Evolutionary conservation across 2,888 invertebrate species (phyloP).

Genomic region (Dermolepida albohirtum): DNA sequence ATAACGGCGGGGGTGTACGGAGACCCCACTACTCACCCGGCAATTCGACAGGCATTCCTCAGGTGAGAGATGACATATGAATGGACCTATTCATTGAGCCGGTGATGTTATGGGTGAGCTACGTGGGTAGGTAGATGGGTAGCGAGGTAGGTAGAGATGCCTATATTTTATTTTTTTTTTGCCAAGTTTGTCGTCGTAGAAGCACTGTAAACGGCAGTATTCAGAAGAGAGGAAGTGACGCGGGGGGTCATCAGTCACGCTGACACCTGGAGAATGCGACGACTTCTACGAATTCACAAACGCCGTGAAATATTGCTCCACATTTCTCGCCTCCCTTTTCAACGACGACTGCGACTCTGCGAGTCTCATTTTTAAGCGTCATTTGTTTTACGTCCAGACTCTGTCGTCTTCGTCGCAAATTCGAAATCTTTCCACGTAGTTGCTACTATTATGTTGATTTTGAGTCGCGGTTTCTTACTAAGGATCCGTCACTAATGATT

Average conservation of each 20-base stretch:
- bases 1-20: constrained; percentile 39
- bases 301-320: constrained; percentile 57
- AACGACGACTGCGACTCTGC: constrained; percentile 48
- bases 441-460: constrained; percentile 15
- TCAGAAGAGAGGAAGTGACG: constrained; percentile 58
- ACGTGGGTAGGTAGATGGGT: constrained; percentile 24
- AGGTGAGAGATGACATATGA: constrained; percentile 55
- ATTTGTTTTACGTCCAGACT: constrained; percentile 55
- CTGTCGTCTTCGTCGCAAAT: constrained; percentile 14
- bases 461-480: background rate
- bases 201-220: constrained; percentile 47
- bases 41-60: constrained; percentile 53
- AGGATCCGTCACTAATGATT: background rate
- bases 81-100: constrained; percentile 56
- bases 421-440: background rate
- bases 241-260: constrained; percentile 62
- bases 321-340: constrained; percentile 54
- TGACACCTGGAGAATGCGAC: constrained; percentile 63
- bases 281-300: constrained; percentile 63
- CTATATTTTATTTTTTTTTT: constrained; percentile 52
- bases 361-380: constrained; percentile 57
- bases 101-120: constrained; percentile 44
- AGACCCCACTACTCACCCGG: constrained; percentile 46
- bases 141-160: constrained; percentile 34
- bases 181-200: constrained; percentile 50